Percentiles rank a stretch among this genome's conserved stretches.
Evolutionary conservation across 37 sponge, comb jelly and placozoan species (phyloP).

Genomic region (Hexactinellida sp.): DNA sequence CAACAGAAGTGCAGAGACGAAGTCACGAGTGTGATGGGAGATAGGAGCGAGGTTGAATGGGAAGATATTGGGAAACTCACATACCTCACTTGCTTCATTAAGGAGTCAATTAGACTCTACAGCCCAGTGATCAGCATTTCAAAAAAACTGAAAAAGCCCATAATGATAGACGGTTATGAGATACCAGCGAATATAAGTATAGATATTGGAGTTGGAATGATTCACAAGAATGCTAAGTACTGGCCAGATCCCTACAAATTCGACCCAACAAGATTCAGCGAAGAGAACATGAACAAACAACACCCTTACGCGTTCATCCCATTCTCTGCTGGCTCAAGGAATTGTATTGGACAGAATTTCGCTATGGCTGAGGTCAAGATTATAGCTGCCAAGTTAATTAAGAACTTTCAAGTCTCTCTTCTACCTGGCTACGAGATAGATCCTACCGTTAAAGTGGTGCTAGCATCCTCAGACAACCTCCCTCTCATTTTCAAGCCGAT

Average conservation of each 20-base stretch:
- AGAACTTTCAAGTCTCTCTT: background rate
- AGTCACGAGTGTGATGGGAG: background rate
- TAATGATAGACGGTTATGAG: background rate
- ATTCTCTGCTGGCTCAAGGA: conserved; percentile 8
- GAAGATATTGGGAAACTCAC: background rate
- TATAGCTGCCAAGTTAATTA: background rate
- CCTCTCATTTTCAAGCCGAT: background rate
- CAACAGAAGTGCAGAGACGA: conserved; percentile 8
- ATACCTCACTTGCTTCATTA: background rate
- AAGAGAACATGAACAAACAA: background rate
- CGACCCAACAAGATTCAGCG: conserved; percentile 11
- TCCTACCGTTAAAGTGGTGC: background rate
- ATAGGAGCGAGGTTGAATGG: background rate
- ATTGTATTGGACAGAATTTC: conserved; percentile 16
- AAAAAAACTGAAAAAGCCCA: background rate
- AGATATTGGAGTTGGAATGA: background rate
- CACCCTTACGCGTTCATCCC: conserved; percentile 10
- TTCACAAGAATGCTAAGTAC: background rate
- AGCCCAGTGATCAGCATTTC: background rate
- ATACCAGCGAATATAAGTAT: background rate
- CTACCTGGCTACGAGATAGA: background rate
- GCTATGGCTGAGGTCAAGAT: conserved; percentile 8
- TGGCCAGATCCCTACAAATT: conserved; percentile 15
- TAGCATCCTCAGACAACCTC: background rate
- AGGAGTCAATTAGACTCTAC: background rate